Conservation (phyloP, 2,113 vertebrate species). For the Pogonocichla stellata region DNA sequence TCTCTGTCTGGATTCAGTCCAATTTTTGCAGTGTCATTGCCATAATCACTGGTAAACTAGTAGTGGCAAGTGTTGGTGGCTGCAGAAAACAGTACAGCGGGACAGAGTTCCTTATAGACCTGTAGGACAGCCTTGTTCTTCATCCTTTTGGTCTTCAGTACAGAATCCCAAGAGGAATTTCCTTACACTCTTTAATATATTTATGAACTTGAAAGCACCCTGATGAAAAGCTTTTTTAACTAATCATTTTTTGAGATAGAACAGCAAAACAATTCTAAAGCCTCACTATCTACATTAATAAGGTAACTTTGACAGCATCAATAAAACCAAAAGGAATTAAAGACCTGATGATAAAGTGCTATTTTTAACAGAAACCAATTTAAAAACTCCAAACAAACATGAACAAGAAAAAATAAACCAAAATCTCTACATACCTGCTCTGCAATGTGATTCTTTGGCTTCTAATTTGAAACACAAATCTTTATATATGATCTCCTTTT, state of each 20-base stretch:
- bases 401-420: not conserved
- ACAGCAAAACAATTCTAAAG: not conserved
- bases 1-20: not conserved
- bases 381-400: not conserved
- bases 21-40: not conserved
- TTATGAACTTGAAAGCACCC: not conserved
- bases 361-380: not conserved
- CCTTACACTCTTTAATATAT: not conserved
- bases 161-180: not conserved
- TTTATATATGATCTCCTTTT: not conserved
- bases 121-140: not conserved
- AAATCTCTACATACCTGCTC: rapidly evolving
- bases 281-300: not conserved
- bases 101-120: not conserved
- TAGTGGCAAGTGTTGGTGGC: not conserved
- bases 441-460: not conserved
- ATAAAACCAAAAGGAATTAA: not conserved
- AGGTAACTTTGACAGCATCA: not conserved
- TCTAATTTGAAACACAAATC: not conserved
- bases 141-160: not conserved
- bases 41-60: not conserved
- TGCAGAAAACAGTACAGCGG: rapidly evolving
- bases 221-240: not conserved
- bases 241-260: not conserved
- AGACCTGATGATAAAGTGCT: not conserved